Percentiles rank a stretch among this genome's conserved stretches.
Evolutionary conservation across 2,888 invertebrate species (phyloP).

Genomic region (Dasysyrphus tricinctus): DNA sequence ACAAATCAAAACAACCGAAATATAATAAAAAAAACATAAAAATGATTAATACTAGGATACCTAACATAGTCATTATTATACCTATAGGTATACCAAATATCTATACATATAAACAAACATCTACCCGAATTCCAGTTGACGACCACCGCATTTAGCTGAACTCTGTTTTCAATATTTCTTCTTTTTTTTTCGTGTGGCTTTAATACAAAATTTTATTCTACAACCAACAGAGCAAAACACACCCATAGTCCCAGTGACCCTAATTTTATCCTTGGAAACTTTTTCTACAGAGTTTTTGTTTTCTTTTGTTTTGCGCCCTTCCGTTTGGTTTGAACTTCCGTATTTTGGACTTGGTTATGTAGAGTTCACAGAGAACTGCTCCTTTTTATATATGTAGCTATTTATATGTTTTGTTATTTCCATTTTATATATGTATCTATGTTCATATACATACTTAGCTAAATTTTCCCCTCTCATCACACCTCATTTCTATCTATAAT

Average conservation of each 20-base stretch:
- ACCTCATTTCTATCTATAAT: background rate
- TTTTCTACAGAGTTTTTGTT: constrained; percentile 63
- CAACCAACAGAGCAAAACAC: constrained; percentile 76
- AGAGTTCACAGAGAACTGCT: constrained; percentile 41
- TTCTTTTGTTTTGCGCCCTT: constrained; percentile 79
- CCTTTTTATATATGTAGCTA: constrained; percentile 35
- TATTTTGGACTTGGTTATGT: constrained; percentile 54
- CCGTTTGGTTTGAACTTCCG: constrained; percentile 77
- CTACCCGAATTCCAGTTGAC: constrained; percentile 36
- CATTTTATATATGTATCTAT: background rate
- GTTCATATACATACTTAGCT: background rate
- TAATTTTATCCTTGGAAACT: constrained; percentile 80
- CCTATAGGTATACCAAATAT: background rate
- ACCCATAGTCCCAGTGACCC: constrained; percentile 80
- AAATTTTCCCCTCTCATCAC: background rate
- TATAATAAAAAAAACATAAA: background rate
- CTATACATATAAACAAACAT: background rate
- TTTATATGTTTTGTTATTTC: background rate
- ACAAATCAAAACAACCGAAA: constrained; percentile 27
- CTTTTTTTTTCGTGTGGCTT: constrained; percentile 52
- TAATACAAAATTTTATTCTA: constrained; percentile 52
- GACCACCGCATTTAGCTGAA: background rate
- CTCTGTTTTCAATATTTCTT: constrained; percentile 5
- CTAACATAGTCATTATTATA: background rate
- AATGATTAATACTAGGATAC: constrained; percentile 34